Evolutionary conservation across 2,113 vertebrate genomes (phyloP).

Genomic region (Tylochromis polylepis): DNA sequence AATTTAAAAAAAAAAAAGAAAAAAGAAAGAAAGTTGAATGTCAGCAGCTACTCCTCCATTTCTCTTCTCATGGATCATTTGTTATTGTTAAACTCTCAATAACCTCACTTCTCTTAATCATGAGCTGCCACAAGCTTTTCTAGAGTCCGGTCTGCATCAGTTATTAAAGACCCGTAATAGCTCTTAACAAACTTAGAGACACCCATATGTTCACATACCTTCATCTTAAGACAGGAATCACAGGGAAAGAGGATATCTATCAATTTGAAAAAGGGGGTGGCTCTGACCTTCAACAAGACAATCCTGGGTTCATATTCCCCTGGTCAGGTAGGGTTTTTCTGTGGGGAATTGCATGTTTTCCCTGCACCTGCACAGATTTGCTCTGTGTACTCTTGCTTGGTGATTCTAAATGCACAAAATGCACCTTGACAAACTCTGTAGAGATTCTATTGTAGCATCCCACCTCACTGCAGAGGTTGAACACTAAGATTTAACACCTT

Average conservation of each 20-base stretch:
- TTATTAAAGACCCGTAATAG: slow-evolving; percentile 17
- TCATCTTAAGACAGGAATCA: neutral
- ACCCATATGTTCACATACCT: neutral
- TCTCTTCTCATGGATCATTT: neutral
- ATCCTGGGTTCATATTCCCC: neutral
- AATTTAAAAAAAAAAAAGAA: neutral
- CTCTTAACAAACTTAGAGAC: slow-evolving; percentile 2
- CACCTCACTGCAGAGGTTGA: neutral
- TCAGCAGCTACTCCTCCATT: neutral
- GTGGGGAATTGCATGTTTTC: neutral
- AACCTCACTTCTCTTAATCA: slow-evolving; percentile 19
- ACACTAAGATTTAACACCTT: neutral
- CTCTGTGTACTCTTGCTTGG: neutral
- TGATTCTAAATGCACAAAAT: neutral
- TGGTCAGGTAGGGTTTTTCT: neutral
- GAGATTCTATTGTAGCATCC: neutral
- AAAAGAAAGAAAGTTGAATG: neutral
- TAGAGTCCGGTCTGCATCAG: neutral
- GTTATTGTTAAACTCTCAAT: neutral
- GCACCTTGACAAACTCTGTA: neutral
- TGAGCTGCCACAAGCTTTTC: neutral
- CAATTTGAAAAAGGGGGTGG: neutral
- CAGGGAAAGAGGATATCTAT: neutral
- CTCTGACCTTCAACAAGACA: neutral
- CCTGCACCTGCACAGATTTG: neutral